phyloP scores from a whole-genome alignment of 2,797 vertebrate species.

The Crax fasciolata region DNA sequence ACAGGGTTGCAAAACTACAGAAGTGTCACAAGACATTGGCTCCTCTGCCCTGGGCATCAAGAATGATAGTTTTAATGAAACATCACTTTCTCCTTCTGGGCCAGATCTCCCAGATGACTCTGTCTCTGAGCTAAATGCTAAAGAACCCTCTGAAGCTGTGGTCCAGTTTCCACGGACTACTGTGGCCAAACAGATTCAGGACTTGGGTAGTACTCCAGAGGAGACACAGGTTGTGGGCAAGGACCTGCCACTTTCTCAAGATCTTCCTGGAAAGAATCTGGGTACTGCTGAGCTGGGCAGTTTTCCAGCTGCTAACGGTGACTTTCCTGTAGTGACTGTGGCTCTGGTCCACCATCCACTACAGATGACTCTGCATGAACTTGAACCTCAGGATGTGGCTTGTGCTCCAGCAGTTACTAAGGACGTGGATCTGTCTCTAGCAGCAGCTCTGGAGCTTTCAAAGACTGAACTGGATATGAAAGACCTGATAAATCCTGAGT shows the following conservation, averaged over 20 bases:
- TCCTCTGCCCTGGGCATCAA: neutral
- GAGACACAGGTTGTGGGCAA: neutral
- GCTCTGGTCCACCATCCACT: neutral
- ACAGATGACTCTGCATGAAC: neutral
- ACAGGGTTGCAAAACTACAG: neutral
- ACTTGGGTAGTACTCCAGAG: neutral
- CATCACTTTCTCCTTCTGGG: neutral
- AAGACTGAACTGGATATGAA: neutral
- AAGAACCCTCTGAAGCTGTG: neutral
- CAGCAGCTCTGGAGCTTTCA: neutral
- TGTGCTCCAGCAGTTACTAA: neutral
- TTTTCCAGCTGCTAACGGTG: neutral
- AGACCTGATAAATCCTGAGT: neutral
- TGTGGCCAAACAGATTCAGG: neutral
- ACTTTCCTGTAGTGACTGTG: neutral
- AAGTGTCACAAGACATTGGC: neutral
- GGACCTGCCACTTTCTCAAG: neutral
- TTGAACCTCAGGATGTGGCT: neutral
- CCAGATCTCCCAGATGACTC: neutral
- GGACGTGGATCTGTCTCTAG: neutral
- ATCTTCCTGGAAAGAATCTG: neutral
- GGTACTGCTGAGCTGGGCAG: neutral
- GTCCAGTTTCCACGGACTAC: rapidly evolving
- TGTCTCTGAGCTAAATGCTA: neutral
- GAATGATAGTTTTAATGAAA: neutral